Evolutionary conservation across 2,113 vertebrate species (phyloP), one percentile per base, ranked within the genome.

Genomic region (Deroptyus accipitrinus): DNA sequence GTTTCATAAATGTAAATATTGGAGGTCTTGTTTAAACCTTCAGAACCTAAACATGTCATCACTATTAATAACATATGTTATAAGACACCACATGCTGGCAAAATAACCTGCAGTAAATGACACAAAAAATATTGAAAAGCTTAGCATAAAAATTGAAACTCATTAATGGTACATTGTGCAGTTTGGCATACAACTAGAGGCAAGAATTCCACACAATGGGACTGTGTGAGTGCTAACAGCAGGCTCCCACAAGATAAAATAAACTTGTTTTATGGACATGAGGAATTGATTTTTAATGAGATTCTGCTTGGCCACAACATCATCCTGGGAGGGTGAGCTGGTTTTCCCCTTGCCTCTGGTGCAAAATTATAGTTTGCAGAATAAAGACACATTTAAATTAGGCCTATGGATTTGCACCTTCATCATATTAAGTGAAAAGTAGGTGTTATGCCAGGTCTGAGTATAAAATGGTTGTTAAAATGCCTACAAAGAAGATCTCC

Each of bases 201-300:
- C 97, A 97, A 97, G 95, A 96, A 96, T 93, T 97, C 95, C 95
- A 91, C 97, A 98, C 97, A 98, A 97, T 97, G 92, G 94, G 78
- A 95, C 97, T 93, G 93, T 98, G 96, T 97, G 92, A 97, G 95
- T 91, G 92, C 94, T 90, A 96, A 96, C 96, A 97, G 97, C 98
- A 96, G 97, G 97, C 96, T 97, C 90, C 94, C 86, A 96, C 96
- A 97, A 98, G 98, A 98, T 98, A 97, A 98, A 98, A 98, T 98
- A 98, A 98, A 98, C 97, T 95, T 94, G 91, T 94, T 98, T 98
- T 98, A 98, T 98, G 96, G 97, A 98, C 97, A 97, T 13, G 35
- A 97, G 97, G 95, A 98, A 98, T 97, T 97, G 97, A 98, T 98
- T 98, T 98, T 98, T 98, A 98, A 98, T 98, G 98, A 98, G 97